phyloP scores from a whole-genome alignment of 2,888 invertebrate species.

The Cerceris ruficornis region DNA sequence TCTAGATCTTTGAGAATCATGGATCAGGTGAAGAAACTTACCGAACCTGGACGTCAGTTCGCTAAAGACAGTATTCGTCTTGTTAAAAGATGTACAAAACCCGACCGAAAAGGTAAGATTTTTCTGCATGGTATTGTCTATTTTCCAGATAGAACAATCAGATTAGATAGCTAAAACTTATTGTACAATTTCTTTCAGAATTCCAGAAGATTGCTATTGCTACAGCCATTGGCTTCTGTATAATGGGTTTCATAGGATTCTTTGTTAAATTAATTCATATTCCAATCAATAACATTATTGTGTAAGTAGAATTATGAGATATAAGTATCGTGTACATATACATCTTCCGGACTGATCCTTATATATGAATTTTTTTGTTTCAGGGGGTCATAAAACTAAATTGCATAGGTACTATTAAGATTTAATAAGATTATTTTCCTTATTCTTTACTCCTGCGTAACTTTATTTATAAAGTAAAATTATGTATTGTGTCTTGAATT shows the following conservation, averaged over 20 bases:
- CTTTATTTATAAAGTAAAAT: constrained; percentile 74
- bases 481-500: constrained; percentile 67
- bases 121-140: not conserved
- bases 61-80: constrained; percentile 99
- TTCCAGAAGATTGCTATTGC: constrained; percentile 99
- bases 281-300: constrained; percentile 98
- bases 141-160: not conserved
- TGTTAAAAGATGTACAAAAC: constrained; percentile 99
- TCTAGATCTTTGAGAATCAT: constrained; percentile 82
- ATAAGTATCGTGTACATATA: constrained; percentile 68
- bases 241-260: constrained; percentile 99
- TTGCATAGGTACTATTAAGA: constrained; percentile 60
- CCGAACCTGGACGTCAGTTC: constrained; percentile 98
- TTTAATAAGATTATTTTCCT: constrained; percentile 68
- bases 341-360: not conserved
- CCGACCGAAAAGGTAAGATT: constrained; percentile 95
- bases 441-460: constrained; percentile 35
- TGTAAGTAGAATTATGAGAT: constrained; percentile 86
- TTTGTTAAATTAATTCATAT: constrained; percentile 99
- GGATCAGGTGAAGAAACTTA: constrained; percentile 98
- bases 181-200: constrained; percentile 85
- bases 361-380: constrained; percentile 49
- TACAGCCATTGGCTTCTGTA: constrained; percentile 99
- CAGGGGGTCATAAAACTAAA: constrained; percentile 75
- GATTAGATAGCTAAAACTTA: constrained; percentile 9